Base-by-base conservation (phyloP, 2,888 invertebrate species). In the Flabesymbios commensalis region DNA sequence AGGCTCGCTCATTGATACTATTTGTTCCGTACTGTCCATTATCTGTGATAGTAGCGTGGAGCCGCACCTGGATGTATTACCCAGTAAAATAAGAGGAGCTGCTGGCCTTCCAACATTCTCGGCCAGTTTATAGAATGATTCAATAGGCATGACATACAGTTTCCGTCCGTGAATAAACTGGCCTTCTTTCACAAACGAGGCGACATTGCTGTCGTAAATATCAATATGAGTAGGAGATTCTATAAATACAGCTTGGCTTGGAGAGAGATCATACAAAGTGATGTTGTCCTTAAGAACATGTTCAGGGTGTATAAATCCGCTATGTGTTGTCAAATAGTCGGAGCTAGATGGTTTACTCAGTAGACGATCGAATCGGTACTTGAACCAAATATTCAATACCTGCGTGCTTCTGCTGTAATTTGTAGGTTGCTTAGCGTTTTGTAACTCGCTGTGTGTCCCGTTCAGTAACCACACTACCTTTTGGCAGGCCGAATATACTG, bases 1-100 rank as follows among this genome's bases (percentile, higher is more conserved):
- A 17, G 65, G 65, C 43, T 65, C 65, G 5, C 59, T 51, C 28
- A 65, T 28, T 10, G 65, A 26, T 7, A 60, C 36, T 14, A 48
- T 42, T 36, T 47, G 32, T 17, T 33, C 59, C 1, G 62, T 65
- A 19, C 48, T 53, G 26, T 65, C 63, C 42, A 63, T 63, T 39
- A 65, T 56, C 52, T 59, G 59, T 22, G 59, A 55, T 3, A 65
- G 28, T 26, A 65, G 53, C 3, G 65, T 65, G n/a, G 65, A 65
- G 1, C 65, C 65, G 31, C 65, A 65, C 10, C 65, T 42, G 26
- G 63, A 56, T 17, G 64, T 66, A 57, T 65, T 65, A n/a, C 49
- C 56, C 17, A 65, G 17, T 39, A 65, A 65, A 17, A 63, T 56
- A 45, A 65, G 28, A 43, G 53, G 29, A 10, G 47, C 61, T 32